Conservation (phyloP, 2,113 vertebrate genomes). For the Ibidorhyncha struthersii region DNA sequence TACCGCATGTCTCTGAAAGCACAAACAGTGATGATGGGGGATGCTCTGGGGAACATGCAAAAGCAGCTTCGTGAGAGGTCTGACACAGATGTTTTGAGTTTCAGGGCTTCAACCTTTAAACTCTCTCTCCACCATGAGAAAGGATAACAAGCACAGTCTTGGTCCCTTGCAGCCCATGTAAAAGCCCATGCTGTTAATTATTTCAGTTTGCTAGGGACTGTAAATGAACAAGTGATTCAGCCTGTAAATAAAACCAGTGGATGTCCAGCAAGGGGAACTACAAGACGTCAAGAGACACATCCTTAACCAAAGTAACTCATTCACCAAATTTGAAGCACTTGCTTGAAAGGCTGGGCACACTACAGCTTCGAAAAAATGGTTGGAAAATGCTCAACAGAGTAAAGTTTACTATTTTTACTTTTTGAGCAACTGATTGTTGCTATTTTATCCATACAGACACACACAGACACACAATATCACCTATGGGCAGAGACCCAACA, state of each 20-base stretch:
- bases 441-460: neutral
- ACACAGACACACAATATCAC: neutral
- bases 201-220: neutral
- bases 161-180: neutral
- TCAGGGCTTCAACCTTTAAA: neutral
- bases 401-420: neutral
- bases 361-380: neutral
- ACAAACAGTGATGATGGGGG: neutral
- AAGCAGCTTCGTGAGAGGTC: neutral
- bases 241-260: neutral
- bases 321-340: neutral
- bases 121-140: neutral
- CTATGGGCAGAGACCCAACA: neutral
- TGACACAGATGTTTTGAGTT: neutral
- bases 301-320: neutral
- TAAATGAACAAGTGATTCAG: neutral
- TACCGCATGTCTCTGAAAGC: neutral
- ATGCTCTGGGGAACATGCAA: neutral
- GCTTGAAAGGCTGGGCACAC: neutral
- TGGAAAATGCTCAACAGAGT: neutral
- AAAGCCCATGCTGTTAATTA: neutral
- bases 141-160: neutral
- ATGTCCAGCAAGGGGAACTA: neutral
- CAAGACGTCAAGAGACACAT: neutral
- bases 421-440: neutral